These are phyloP conservation scores for Embiotoca jacksoni DNA, from an alignment of 2,113 vertebrate species.

Conservation along the genomic window DNA sequence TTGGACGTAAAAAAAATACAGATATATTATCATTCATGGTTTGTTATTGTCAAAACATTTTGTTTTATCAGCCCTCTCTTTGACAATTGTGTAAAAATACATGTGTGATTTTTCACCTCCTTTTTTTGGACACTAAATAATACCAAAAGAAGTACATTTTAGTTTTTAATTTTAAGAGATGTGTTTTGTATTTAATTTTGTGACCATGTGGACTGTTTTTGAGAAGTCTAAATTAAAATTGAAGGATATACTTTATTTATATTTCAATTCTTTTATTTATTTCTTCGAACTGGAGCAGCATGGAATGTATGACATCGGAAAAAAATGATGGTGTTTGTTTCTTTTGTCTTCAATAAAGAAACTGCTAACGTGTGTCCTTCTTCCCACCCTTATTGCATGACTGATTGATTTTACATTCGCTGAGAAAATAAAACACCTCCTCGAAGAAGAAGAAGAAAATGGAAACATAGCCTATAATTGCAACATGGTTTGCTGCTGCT, in stretches of 20 bases:
- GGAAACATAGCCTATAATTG: constrained; percentile 37
- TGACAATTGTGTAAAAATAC: background rate
- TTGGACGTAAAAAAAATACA: background rate
- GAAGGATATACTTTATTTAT: constrained; percentile 56
- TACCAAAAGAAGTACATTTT: background rate
- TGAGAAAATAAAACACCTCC: constrained; percentile 72
- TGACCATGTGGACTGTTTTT: constrained; percentile 21
- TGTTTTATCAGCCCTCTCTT: background rate
- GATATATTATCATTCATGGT: background rate
- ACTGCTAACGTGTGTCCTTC: constrained; percentile 79
- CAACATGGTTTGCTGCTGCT: constrained; percentile 39
- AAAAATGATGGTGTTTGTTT: constrained; percentile 77
- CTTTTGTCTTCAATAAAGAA: constrained; percentile 86
- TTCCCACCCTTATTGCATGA: constrained; percentile 93
- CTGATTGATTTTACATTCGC: constrained; percentile 83
- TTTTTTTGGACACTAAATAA: background rate
- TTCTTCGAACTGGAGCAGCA: constrained; percentile 93
- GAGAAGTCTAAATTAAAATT: constrained; percentile 60
- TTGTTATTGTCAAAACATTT: background rate
- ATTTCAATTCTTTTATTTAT: constrained; percentile 87
- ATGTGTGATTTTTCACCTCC: background rate
- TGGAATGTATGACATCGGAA: constrained; percentile 94
- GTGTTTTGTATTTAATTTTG: constrained; percentile 4
- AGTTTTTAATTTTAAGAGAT: background rate
- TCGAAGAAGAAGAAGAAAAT: constrained; percentile 62